phyloP scores from a whole-genome alignment of 2,888 invertebrate species.

The Tetragonula carbonaria region DNA sequence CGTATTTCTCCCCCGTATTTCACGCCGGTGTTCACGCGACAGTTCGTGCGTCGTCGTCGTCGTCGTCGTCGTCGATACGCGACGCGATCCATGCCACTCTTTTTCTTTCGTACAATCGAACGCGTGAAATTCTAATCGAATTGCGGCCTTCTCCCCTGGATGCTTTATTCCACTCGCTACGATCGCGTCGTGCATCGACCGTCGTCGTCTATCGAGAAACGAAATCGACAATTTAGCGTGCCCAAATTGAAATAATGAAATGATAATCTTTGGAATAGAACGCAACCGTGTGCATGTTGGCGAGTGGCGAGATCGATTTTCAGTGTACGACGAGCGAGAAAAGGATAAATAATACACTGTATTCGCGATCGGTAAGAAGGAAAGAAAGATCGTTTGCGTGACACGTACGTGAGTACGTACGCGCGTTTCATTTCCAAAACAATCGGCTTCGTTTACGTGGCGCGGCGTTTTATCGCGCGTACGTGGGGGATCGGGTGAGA shows the following conservation, averaged over 20 bases:
- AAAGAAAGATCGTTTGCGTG: neutral
- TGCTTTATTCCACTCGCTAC: too few species aligned
- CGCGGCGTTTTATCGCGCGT: neutral
- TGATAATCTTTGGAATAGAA: too few species aligned
- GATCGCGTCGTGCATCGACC: too few species aligned
- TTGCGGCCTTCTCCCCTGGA: too few species aligned
- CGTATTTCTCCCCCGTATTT: constrained; percentile 11
- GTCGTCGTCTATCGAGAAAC: too few species aligned
- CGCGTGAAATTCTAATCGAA: too few species aligned
- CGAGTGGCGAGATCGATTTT: neutral
- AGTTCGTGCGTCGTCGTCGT: constrained; percentile 12
- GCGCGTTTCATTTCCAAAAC: neutral
- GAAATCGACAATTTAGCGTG: too few species aligned
- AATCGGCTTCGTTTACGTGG: neutral
- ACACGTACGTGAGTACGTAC: neutral
- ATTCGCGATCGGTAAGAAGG: neutral
- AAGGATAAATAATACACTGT: neutral
- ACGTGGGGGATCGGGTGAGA: neutral
- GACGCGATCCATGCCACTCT: neutral
- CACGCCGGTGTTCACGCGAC: neutral
- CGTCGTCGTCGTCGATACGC: neutral
- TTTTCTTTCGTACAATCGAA: too few species aligned
- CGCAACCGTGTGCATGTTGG: too few species aligned
- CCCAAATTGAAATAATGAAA: too few species aligned
- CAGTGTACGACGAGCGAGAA: neutral